Conservation (phyloP, 2,888 invertebrate species). For the Plebejus argus region DNA sequence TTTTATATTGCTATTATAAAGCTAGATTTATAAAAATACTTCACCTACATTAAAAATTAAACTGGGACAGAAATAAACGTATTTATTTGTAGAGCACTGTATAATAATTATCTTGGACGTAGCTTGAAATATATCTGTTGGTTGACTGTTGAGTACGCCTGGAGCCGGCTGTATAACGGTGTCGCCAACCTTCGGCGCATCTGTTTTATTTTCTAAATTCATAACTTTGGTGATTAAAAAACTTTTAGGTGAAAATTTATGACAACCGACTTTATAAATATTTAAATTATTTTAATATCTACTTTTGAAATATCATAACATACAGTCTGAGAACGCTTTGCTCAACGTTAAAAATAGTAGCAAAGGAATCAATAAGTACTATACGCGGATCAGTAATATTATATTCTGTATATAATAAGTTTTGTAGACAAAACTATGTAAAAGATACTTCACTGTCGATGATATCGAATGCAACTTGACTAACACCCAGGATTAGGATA, state of each 20-base stretch:
- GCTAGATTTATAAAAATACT: background rate
- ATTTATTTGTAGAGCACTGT: background rate
- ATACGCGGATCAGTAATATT: too few relatives aligned
- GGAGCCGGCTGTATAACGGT: conserved; percentile 9
- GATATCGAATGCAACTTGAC: background rate
- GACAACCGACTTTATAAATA: background rate
- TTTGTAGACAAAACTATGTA: too few relatives aligned
- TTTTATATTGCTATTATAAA: too few relatives aligned
- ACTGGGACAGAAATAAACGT: background rate
- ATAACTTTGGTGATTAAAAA: background rate
- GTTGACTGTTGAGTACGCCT: conserved; percentile 17
- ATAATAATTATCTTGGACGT: conserved; percentile 1
- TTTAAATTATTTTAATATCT: too few relatives aligned
- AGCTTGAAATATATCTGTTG: background rate
- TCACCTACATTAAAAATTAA: background rate
- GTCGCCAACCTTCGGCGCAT: conserved; percentile 12
- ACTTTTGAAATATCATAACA: background rate
- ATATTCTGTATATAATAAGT: too few relatives aligned
- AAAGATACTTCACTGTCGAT: background rate
- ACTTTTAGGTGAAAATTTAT: background rate
- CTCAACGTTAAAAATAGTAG: background rate
- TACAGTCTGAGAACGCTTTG: background rate
- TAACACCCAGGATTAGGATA: background rate
- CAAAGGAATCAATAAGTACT: too few relatives aligned
- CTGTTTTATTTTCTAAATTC: background rate